Conservation (phyloP, 1,140 invertebrate species). For the Nephila pilipes region DNA sequence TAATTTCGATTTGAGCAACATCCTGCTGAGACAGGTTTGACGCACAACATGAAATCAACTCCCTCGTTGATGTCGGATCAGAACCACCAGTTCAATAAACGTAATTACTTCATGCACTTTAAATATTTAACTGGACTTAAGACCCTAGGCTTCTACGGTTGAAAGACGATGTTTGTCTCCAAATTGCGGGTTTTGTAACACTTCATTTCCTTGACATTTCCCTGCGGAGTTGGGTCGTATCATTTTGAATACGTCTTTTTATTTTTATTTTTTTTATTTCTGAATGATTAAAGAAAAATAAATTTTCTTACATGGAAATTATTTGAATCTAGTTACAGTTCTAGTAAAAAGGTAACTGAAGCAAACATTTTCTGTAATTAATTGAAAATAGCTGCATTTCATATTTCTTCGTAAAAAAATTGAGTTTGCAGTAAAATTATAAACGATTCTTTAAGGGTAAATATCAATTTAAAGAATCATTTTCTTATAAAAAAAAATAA, state of each 20-base stretch:
- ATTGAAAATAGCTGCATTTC: too few species aligned
- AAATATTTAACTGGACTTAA: constrained; percentile 8
- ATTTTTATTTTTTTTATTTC: background rate
- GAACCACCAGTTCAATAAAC: constrained; percentile 5
- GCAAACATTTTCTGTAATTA: too few species aligned
- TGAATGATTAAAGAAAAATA: background rate
- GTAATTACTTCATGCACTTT: background rate
- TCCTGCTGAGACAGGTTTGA: background rate
- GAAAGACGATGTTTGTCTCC: background rate
- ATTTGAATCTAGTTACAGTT: too few species aligned
- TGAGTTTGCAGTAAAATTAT: too few species aligned
- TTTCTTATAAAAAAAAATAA: too few species aligned
- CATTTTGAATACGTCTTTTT: too few species aligned
- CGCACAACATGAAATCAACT: background rate
- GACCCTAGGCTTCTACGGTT: background rate
- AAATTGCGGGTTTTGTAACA: background rate
- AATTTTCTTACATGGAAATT: background rate
- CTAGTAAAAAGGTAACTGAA: too few species aligned
- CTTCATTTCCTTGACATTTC: background rate
- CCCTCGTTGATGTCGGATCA: background rate
- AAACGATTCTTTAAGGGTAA: too few species aligned
- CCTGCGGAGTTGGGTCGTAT: too few species aligned
- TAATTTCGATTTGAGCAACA: background rate
- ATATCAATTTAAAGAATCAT: too few species aligned
- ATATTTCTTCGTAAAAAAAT: too few species aligned